Conservation (phyloP, 2,888 invertebrate species). For the Drosophila heteroneura region DNA sequence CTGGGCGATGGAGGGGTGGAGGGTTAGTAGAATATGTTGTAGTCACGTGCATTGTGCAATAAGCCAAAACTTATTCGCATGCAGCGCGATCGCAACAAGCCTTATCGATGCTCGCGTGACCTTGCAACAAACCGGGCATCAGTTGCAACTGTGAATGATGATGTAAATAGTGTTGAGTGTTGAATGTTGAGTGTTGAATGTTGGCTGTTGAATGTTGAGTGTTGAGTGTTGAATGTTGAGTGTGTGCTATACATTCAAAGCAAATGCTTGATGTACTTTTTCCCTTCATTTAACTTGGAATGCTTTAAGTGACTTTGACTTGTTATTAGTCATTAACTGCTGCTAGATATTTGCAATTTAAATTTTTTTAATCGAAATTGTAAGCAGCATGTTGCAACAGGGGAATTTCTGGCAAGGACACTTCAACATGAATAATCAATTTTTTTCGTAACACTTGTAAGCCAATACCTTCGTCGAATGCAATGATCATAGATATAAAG, state of each 20-base stretch:
- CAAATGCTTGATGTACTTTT: background rate
- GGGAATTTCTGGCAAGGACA: constrained; percentile 55
- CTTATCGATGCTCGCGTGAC: constrained; percentile 55
- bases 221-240: background rate
- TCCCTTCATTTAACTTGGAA: background rate
- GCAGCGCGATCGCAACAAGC: constrained; percentile 56
- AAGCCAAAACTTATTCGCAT: constrained; percentile 75
- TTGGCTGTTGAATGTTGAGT: background rate
- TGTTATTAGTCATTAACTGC: background rate
- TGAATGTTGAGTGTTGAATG: background rate
- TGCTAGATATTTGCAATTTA: background rate
- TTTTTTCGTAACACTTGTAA: constrained; percentile 71
- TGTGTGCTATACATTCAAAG: background rate
- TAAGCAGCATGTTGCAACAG: background rate
- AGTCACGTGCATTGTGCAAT: constrained; percentile 74
- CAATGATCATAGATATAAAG: constrained; percentile 62
- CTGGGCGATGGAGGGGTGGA: background rate
- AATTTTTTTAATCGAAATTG: background rate
- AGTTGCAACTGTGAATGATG: constrained; percentile 8
- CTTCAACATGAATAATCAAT: constrained; percentile 74
- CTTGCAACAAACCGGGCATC: constrained; percentile 27
- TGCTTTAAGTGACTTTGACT: background rate
- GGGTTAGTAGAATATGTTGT: constrained; percentile 23
- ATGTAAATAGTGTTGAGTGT: background rate
- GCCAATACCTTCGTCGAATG: constrained; percentile 18